Base-by-base conservation (phyloP, 2,113 vertebrate species). In the Apodemus speciosus region DNA sequence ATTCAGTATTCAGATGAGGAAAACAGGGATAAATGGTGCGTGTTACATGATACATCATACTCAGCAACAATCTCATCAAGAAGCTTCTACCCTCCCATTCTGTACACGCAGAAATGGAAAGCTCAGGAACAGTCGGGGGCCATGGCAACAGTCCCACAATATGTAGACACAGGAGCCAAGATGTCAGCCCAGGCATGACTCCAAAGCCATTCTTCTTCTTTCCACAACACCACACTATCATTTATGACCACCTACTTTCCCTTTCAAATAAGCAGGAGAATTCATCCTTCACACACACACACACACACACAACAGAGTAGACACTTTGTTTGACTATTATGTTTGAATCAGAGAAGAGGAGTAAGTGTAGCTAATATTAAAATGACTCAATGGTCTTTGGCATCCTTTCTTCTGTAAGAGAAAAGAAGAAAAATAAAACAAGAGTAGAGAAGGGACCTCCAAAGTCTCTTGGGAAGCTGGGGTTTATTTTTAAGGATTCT, bases 401-500 rank as follows among this genome's bases (percentile, higher is more conserved):
- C 76, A 25, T 95, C 95, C 97, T 96, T 97, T 98, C 92, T 96
- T 95, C 95, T 94, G 85, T 94, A 92, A 89, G 10, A 40, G 27
- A n/a, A 77, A 77, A 89, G 30, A 85, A 79, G 38, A 58, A 18
- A 0, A 46, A 43, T 96, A 51, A 81, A 97, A 91, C 96, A 97
- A 97, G 95, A 94, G 91, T 94, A 98, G 64, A 71, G 66, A 98
- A 97, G 92, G 97, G 96, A 73, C 94, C 93, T 96, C 93, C 96
- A 95, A 98, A 98, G 98, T 98, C 97, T 96, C 98, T 97, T 94
- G 97, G 91, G 96, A 97, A 95, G 96, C 81, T 77, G 90, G 96
- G 98, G 98, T 97, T 99, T 99, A 98, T 99, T 99, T 99, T 99
- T 98, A 98, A 98, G 98, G 98, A 97, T 97, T 97, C 98, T 98